Evolutionary conservation across 2,797 vertebrate species (phyloP), one percentile per base, ranked within the genome.

Genomic region (Syndactyla subalaris): DNA sequence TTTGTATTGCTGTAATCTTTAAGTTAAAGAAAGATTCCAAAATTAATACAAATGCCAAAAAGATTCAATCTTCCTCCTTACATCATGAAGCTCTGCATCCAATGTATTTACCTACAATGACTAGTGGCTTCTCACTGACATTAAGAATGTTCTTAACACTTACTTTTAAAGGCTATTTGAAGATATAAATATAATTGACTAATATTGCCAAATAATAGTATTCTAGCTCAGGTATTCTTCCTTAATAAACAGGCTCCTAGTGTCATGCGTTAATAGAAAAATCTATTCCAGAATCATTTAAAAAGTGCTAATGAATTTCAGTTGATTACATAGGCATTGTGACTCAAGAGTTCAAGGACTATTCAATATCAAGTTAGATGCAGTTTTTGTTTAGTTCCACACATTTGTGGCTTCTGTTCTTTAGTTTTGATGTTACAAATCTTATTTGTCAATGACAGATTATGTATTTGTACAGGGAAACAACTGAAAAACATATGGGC

Each of bases 1-100:
- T 59, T 85, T 87, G 71, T 63, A 94, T 97, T 96, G 61, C 75
- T 92, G 72, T 93, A 82, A 95, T 89, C 97, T 98, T 93, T 62
- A 93, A 83, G 43, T 85, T 91, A 71, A 89, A 92, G 89, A 95
- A 84, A 93, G 36, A 91, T 96, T 89, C 38, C 49, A 68, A 76
- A 96, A 89, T 88, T 59, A 95, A 84, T 74, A 76, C 18, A 68
- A 89, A 85, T 72, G 24, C 36, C 21, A 57, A 76, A 84, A 48
- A 73, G 52, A 80, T 45, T 84, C 27, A 78, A 9, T 29, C 26
- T 66, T 80, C 6, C 32, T 55, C 32, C 55, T 76, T 67, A 81
- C 6, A 93, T 38, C 46, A 72, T 2, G 7, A 82, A 68, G 38
- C 32, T 58, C 17, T 1, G 3, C 13, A 72, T 46, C 18, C n/a